Conservation (phyloP, 2,797 vertebrate genomes). For the Todus mexicanus region DNA sequence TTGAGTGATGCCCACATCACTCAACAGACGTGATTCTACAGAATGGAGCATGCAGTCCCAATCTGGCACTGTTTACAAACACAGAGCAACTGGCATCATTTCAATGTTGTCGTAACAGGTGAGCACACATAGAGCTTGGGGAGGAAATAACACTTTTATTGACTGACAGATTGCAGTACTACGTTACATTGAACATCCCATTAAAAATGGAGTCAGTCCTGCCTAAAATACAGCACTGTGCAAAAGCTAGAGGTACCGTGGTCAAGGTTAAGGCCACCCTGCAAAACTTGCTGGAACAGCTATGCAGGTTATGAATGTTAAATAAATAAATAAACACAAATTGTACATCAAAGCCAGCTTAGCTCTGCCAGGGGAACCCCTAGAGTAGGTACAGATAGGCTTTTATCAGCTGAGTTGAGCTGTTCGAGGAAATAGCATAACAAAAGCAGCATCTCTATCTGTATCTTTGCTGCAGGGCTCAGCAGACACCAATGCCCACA, state of each 20-base stretch:
- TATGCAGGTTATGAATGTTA: not conserved
- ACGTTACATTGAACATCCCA: not conserved
- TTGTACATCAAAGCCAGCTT: not conserved
- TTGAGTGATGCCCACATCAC: not conserved
- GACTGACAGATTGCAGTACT: not conserved
- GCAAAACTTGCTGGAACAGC: not conserved
- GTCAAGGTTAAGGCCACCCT: not conserved
- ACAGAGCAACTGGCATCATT: not conserved
- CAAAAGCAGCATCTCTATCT: not conserved
- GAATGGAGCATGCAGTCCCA: conserved; percentile 20
- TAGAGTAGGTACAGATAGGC: not conserved
- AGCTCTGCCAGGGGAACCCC: not conserved
- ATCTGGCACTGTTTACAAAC: conserved; percentile 24
- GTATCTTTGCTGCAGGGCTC: not conserved
- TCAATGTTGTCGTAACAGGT: not conserved
- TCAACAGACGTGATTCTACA: not conserved
- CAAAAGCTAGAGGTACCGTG: not conserved
- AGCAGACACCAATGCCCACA: not conserved
- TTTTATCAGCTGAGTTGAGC: not conserved
- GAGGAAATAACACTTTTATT: not conserved
- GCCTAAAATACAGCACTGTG: not conserved
- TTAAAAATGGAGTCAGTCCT: not conserved
- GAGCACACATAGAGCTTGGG: not conserved
- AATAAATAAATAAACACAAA: not conserved
- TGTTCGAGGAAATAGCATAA: not conserved